These are phyloP conservation scores for Drosophila ohnishii DNA, from an alignment of 1,140 invertebrate species.

Conservation along the genomic window DNA sequence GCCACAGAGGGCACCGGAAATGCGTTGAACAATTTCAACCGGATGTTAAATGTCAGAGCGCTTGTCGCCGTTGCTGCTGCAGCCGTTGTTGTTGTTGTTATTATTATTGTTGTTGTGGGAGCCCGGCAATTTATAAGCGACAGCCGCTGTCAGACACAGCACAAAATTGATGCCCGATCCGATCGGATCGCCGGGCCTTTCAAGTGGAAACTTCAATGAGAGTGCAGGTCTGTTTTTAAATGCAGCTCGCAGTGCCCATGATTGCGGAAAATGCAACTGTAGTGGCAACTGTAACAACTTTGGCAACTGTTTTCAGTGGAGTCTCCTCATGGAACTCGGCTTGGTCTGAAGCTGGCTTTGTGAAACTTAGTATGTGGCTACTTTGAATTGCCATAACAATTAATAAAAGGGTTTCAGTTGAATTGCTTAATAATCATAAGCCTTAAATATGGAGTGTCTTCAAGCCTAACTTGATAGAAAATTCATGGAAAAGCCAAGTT, in stretches of 20 bases:
- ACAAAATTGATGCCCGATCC: conserved; percentile 58
- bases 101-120: conserved; percentile 24
- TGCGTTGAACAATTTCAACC: conserved; percentile 72
- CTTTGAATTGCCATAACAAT: background rate
- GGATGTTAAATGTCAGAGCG: conserved; percentile 74
- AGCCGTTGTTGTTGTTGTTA: conserved; percentile 3
- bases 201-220: conserved; percentile 35
- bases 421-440: background rate
- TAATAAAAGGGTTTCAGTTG: background rate
- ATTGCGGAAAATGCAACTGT: background rate
- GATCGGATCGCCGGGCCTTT: conserved; percentile 37
- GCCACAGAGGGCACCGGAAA: conserved; percentile 50
- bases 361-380: conserved; percentile 12
- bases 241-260: conserved; percentile 14
- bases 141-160: conserved; percentile 42
- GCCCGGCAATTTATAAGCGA: conserved; percentile 62
- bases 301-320: conserved; percentile 18
- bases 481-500: background rate
- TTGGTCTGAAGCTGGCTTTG: no score
- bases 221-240: conserved; percentile 10
- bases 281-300: background rate
- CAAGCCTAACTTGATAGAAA: background rate
- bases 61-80: conserved; percentile 52
- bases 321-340: background rate
- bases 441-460: no score